Evolutionary conservation across 2,888 invertebrate genomes (phyloP).

Genomic region (Unio delphinus): DNA sequence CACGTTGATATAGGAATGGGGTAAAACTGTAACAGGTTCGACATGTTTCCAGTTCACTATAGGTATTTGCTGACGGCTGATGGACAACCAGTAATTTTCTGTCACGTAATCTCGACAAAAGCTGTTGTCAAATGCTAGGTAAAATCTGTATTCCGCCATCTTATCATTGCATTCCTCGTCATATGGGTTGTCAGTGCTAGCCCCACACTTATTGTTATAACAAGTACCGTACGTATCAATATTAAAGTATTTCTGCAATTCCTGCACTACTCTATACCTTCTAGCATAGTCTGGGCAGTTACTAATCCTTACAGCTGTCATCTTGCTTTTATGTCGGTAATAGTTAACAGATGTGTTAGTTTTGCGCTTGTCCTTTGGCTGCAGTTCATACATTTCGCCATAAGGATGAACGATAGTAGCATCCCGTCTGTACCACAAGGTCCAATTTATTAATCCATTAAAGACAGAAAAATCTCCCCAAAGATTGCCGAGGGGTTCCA

Average conservation of each 20-base stretch:
- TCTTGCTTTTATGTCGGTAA: slow-evolving; percentile 2
- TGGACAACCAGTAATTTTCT: slow-evolving; percentile 22
- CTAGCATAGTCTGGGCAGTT: no score
- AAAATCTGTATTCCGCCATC: slow-evolving; percentile 13
- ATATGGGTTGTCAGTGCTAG: no score
- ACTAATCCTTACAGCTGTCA: no score
- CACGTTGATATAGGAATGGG: slow-evolving; percentile 23
- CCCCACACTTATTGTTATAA: no score
- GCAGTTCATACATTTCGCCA: background rate
- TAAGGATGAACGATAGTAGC: no score
- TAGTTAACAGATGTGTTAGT: background rate
- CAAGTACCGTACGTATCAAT: no score
- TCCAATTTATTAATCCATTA: no score
- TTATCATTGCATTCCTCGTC: no score
- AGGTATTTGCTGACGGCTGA: slow-evolving; percentile 11
- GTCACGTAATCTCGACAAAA: slow-evolving; percentile 19
- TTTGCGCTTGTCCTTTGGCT: slow-evolving; percentile 3
- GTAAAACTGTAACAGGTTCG: slow-evolving; percentile 11
- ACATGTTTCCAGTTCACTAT: slow-evolving; percentile 17
- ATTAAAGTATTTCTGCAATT: no score
- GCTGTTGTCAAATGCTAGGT: slow-evolving; percentile 22
- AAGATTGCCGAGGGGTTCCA: slow-evolving; percentile 17
- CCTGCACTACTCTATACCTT: no score
- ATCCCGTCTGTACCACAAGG: no score
- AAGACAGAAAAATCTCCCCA: slow-evolving; percentile 14